Evolutionary conservation across 1,140 invertebrate genomes (phyloP), one percentile per base, ranked within the genome.

Genomic region (Telenomus remus): DNA sequence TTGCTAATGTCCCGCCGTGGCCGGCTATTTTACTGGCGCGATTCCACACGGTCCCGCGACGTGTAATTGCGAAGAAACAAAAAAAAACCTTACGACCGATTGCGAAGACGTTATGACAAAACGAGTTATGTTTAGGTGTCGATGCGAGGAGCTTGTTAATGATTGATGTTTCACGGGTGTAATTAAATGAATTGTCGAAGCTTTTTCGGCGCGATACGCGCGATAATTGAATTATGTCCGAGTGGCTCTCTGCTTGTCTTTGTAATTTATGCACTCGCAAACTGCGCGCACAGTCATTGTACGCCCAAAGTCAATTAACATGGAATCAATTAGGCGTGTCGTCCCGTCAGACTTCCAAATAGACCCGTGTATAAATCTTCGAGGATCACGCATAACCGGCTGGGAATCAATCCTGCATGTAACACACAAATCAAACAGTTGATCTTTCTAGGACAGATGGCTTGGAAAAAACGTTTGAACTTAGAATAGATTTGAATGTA

Each of bases 1-100:
- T 77, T 77, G 63, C 63, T 72, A 72, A 77, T 72, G 68, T 77
- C 51, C 73, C 50, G 35, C 66, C 65, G 48, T 49, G 64, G 61
- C 46, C 44, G 19, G 53, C 61, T 55, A 75, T 75, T 27, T 75
- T 75, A 75, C 65, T 57, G 50, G 53, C 37, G 51, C 59, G 16
- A 63, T 68, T 64, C 53, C 61, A 44, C 55, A 15, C 43, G 57
- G 44, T 35, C 49, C 57, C 37, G 42, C 46, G 37, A 13, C 48
- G 57, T 53, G 44, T 69, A 75, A 69, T 75, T 48, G 46, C 54
- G 48, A 33, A 35, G 13, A 37, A 50, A 43, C 56, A 42, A 42
- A 50, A n/a, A n/a, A n/a, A n/a, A n/a, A n/a, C n/a, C n/a, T n/a
- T n/a, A n/a, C n/a, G n/a, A n/a, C n/a, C n/a, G n/a, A n/a, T n/a